These are phyloP conservation scores for Drosophila melanica DNA, from an alignment of 1,140 invertebrate genomes.

Conservation along the genomic window DNA sequence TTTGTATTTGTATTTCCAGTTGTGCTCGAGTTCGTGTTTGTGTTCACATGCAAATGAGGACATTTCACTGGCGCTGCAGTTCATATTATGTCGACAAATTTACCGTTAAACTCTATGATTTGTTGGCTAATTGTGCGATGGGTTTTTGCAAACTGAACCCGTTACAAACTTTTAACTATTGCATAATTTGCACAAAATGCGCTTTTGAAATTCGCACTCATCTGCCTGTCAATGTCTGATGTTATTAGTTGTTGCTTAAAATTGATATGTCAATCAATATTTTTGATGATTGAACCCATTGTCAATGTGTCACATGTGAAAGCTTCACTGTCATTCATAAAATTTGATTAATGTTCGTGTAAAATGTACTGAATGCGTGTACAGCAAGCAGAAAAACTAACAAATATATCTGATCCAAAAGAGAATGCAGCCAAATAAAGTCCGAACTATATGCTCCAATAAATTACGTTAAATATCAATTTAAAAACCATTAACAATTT, in stretches of 20 bases:
- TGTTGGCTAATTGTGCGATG: conserved; percentile 50
- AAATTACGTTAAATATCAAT: neutral
- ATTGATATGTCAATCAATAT: conserved; percentile 76
- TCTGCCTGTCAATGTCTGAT: conserved; percentile 22
- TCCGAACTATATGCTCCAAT: neutral
- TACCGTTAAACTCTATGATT: conserved; percentile 20
- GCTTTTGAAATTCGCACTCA: conserved; percentile 65
- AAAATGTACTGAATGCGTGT: neutral
- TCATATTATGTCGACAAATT: conserved; percentile 26
- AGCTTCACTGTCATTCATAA: conserved; percentile 34
- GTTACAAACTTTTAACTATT: conserved; percentile 11
- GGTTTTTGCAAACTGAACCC: conserved; percentile 13
- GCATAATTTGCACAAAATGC: conserved; percentile 38
- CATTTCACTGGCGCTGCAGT: conserved; percentile 25
- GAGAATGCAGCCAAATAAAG: conserved; percentile 7
- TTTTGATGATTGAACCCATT: conserved; percentile 62
- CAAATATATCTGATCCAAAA: conserved; percentile 23
- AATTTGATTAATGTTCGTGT: conserved; percentile 38
- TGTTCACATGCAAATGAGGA: conserved; percentile 33
- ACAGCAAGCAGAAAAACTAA: conserved; percentile 4
- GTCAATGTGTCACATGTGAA: conserved; percentile 55
- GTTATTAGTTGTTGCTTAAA: conserved; percentile 13
- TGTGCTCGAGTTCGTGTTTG: conserved; percentile 12
- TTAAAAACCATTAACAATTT: neutral
- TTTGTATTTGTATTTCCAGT: conserved; percentile 19